Evolutionary conservation across 2,797 vertebrate species (phyloP).

Genomic region (Lacerta agilis): DNA sequence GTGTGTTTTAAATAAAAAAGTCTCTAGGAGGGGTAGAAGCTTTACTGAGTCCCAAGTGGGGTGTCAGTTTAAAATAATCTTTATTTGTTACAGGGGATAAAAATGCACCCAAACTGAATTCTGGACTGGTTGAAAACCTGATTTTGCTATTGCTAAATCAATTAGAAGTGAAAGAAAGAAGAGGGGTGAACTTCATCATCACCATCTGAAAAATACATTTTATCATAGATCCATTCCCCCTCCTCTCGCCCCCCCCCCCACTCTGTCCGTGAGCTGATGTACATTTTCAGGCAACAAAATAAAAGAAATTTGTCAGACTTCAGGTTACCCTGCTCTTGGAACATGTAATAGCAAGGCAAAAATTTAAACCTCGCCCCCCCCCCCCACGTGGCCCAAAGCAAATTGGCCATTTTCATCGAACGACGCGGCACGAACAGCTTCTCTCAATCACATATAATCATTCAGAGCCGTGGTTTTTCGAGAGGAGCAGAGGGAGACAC

Average conservation of each 20-base stretch:
- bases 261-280: not conserved
- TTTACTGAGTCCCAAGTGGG: not conserved
- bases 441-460: constrained; percentile 31
- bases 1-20: no score
- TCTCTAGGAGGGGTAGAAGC: not conserved
- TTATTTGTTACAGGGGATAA: not conserved
- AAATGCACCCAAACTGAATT: not conserved
- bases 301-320: constrained; percentile 39
- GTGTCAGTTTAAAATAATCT: not conserved
- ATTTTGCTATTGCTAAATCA: not conserved
- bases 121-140: not conserved
- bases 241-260: not conserved
- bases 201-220: not conserved
- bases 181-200: not conserved
- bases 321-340: constrained; percentile 39
- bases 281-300: constrained; percentile 40
- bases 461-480: constrained; percentile 46
- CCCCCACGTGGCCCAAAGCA: not conserved
- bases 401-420: constrained; percentile 23
- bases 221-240: not conserved
- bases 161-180: not conserved
- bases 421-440: not conserved
- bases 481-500: not conserved
- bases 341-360: constrained; percentile 14
- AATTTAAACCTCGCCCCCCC: constrained; percentile 28